These are phyloP conservation scores for Carabus problematicus DNA, from an alignment of 2,888 invertebrate species.

Conservation along the genomic window DNA sequence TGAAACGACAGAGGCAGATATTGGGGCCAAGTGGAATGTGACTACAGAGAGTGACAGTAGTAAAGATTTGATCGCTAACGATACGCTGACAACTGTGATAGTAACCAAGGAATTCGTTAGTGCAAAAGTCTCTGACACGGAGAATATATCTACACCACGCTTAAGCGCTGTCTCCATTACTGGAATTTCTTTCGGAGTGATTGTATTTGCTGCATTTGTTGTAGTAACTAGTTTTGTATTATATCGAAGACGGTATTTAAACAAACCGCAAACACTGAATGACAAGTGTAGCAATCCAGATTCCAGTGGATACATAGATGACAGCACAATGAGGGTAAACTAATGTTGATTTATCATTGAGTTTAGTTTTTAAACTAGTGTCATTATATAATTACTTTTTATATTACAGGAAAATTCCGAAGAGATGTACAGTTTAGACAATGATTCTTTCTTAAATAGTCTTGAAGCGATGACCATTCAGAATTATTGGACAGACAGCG, in stretches of 20 bases:
- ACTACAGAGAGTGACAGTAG: constrained; percentile 18
- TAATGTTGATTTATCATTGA: constrained; percentile 47
- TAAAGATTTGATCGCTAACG: constrained; percentile 13
- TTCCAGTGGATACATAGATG: constrained; percentile 86
- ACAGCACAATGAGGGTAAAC: constrained; percentile 83
- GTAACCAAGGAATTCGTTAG: constrained; percentile 40
- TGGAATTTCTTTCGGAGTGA: constrained; percentile 72
- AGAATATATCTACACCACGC: constrained; percentile 46
- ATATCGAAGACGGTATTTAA: constrained; percentile 76
- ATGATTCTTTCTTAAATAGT: constrained; percentile 92
- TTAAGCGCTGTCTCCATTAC: constrained; percentile 65
- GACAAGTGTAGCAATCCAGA: constrained; percentile 86
- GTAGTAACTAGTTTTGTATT: constrained; percentile 73
- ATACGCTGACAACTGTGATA: constrained; percentile 29
- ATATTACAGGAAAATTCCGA: constrained; percentile 85
- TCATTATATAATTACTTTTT: constrained; percentile 38
- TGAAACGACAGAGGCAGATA: constrained; percentile 1
- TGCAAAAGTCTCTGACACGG: constrained; percentile 31
- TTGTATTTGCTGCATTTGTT: constrained; percentile 69
- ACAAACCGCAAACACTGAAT: constrained; percentile 83
- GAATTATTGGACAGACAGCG: constrained; percentile 92
- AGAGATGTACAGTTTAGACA: constrained; percentile 94
- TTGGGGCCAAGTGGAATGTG: background rate
- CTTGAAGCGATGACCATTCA: constrained; percentile 93
- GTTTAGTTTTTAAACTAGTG: background rate